Percentiles rank a stretch among this genome's conserved stretches.
These are phyloP conservation scores for Gandaritis pyraliata DNA, from an alignment of 2,888 invertebrate genomes.

Conservation along the genomic window DNA sequence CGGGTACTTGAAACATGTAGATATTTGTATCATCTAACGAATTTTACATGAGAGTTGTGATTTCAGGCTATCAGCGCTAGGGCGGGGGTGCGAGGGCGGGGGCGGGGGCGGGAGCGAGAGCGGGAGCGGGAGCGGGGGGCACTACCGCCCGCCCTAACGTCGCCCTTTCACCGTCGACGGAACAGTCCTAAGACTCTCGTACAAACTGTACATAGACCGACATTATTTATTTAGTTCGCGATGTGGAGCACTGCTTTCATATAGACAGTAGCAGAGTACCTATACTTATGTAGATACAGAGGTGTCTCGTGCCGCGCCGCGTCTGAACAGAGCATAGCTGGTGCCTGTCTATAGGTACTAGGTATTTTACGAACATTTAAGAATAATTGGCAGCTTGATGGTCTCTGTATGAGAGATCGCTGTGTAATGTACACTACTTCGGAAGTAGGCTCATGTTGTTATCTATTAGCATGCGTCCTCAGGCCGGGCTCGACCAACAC, in stretches of 20 bases:
- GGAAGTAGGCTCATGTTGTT: too few relatives aligned
- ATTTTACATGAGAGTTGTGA: slow-evolving; percentile 27
- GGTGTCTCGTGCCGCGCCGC: too few relatives aligned
- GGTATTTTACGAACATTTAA: too few relatives aligned
- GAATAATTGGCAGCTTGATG: too few relatives aligned
- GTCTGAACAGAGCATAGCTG: too few relatives aligned
- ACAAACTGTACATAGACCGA: slow-evolving; percentile 1
- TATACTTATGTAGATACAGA: too few relatives aligned
- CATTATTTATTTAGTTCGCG: slow-evolving; percentile 17
- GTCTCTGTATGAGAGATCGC: too few relatives aligned
- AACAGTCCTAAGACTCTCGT: too few relatives aligned
- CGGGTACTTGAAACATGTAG: neutral
- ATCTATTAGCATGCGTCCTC: too few relatives aligned
- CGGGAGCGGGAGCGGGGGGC: slow-evolving; percentile 55
- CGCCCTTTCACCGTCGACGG: slow-evolving; percentile 8
- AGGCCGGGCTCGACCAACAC: too few relatives aligned
- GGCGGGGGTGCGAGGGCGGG: slow-evolving; percentile 46
- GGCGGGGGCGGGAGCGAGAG: slow-evolving; percentile 49
- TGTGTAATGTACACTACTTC: too few relatives aligned
- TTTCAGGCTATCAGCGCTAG: slow-evolving; percentile 76
- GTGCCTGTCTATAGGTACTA: too few relatives aligned
- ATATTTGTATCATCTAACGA: neutral
- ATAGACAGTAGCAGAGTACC: slow-evolving; percentile 15
- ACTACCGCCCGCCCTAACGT: slow-evolving; percentile 57
- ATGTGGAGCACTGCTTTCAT: slow-evolving; percentile 11